Conservation (phyloP, 2,888 invertebrate genomes). For the Cantharis lateralis region DNA sequence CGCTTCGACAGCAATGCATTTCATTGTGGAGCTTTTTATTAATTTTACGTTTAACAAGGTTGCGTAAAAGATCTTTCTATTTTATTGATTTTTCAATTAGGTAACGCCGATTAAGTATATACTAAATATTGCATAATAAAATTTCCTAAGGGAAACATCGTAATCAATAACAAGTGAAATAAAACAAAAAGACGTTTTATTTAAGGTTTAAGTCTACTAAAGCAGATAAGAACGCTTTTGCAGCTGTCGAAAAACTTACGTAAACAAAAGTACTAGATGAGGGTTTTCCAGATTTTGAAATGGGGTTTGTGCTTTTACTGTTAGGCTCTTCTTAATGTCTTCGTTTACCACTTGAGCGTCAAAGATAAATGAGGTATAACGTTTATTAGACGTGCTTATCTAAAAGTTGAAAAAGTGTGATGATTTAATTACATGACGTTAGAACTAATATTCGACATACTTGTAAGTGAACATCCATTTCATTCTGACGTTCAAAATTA, state of each 20-base stretch:
- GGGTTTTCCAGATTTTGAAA: slow-evolving; percentile 50
- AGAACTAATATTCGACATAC: slow-evolving; percentile 37
- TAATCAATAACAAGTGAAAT: slow-evolving; percentile 29
- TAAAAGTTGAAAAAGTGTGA: slow-evolving; percentile 35
- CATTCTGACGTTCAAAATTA: slow-evolving; percentile 48
- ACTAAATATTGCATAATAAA: slow-evolving; percentile 25
- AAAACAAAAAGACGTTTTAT: slow-evolving; percentile 12
- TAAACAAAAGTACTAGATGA: slow-evolving; percentile 41
- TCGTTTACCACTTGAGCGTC: slow-evolving; percentile 43
- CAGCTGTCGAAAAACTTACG: slow-evolving; percentile 35
- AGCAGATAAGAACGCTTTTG: slow-evolving; percentile 1
- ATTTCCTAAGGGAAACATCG: slow-evolving; percentile 32
- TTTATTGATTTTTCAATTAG: slow-evolving; percentile 36
- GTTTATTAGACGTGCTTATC: slow-evolving; percentile 49
- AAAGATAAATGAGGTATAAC: slow-evolving; percentile 44
- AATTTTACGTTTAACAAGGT: background rate
- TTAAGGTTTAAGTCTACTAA: slow-evolving; percentile 15
- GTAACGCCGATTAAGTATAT: slow-evolving; percentile 11
- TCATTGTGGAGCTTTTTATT: no score
- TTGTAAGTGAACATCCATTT: slow-evolving; percentile 56
- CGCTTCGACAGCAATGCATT: no score
- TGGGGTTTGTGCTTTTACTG: slow-evolving; percentile 48
- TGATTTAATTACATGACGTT: background rate
- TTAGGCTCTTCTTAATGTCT: slow-evolving; percentile 41
- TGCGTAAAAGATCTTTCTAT: background rate